Evolutionary conservation across 2,113 vertebrate species (phyloP), one percentile per base, ranked within the genome.

Genomic region (Gracilinanus agilis): DNA sequence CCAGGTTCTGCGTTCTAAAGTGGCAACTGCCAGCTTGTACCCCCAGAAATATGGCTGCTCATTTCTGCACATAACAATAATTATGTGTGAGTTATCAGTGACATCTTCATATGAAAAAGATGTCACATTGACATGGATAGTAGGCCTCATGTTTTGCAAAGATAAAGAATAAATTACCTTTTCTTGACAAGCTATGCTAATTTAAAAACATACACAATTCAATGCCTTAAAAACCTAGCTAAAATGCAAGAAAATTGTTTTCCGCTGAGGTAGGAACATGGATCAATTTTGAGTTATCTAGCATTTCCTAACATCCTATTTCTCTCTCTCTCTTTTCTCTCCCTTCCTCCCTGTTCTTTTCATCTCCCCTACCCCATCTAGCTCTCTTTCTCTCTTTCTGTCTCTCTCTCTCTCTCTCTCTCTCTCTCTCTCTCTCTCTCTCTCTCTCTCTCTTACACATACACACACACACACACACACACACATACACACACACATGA

Each of bases 251-350:
- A 83, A 10, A 90, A 55, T 24, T 27, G 53, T 54, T 91, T 94
- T 53, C 89, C 94, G 95, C 89, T 40, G 44, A 93, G 92, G 91
- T 93, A 75, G 90, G 93, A 58, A 19, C 96, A 94, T 92, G 89
- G 94, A 95, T 95, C 93, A 94, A 94, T 29, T 44, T 94, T 23
- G 3, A 67, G 24, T 56, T 93, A 88, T 95, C 92, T 91, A 58
- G 92, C 94, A 90, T 92, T 95, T 92, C 90, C 13, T 53, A 6
- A 54, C 55, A 83, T 83, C 16, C 9, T 58, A 9, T 56, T 13
- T 67, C 10, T 75, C 9, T 75, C 34, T 55, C 54, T 55, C 11
- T 55, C 54, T n/a, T n/a, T n/a, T 55, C 54, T 55, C 54, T 55
- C 54, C 19, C 54, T 55, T n/a, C n/a, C n/a, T n/a, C n/a, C n/a